These are phyloP conservation scores for Crypturellus tataupa DNA, from an alignment of 2,797 vertebrate species.

Conservation along the genomic window DNA sequence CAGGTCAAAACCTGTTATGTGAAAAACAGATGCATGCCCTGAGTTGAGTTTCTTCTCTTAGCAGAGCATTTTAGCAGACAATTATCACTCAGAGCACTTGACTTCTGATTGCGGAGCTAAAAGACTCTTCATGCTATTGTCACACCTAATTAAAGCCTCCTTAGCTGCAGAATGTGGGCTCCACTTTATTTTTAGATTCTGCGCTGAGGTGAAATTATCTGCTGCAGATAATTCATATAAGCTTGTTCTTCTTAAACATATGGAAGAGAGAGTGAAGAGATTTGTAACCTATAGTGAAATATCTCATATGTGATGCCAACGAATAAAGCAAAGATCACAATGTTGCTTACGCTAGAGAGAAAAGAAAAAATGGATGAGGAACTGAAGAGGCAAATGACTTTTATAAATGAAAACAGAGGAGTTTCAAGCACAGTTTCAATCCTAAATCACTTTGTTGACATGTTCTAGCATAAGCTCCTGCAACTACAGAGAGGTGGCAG, in stretches of 20 bases:
- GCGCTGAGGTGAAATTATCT: slow-evolving; percentile 21
- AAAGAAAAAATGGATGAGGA: neutral
- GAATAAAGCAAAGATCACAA: neutral
- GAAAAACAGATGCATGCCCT: neutral
- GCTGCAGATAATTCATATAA: slow-evolving; percentile 3
- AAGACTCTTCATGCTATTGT: slow-evolving; percentile 60
- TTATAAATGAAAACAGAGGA: neutral
- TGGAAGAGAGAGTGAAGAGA: neutral
- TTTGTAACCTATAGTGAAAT: neutral
- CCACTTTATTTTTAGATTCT: slow-evolving; percentile 17
- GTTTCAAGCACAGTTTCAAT: neutral
- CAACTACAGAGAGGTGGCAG: slow-evolving; percentile 52
- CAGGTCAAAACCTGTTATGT: neutral
- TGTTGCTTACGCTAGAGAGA: neutral
- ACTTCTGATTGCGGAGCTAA: slow-evolving; percentile 43
- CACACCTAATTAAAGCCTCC: slow-evolving; percentile 65
- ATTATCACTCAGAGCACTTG: slow-evolving; percentile 25
- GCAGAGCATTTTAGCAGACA: slow-evolving; percentile 6
- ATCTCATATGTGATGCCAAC: neutral
- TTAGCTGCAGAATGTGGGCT: slow-evolving; percentile 26
- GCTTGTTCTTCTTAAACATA: slow-evolving; percentile 19
- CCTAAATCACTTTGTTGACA: neutral
- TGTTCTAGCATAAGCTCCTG: neutral
- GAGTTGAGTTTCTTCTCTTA: neutral
- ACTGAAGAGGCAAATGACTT: neutral